Evolutionary conservation across 2,797 vertebrate species (phyloP), one percentile per base, ranked within the genome.

Genomic region (Neoniphon sammara): DNA sequence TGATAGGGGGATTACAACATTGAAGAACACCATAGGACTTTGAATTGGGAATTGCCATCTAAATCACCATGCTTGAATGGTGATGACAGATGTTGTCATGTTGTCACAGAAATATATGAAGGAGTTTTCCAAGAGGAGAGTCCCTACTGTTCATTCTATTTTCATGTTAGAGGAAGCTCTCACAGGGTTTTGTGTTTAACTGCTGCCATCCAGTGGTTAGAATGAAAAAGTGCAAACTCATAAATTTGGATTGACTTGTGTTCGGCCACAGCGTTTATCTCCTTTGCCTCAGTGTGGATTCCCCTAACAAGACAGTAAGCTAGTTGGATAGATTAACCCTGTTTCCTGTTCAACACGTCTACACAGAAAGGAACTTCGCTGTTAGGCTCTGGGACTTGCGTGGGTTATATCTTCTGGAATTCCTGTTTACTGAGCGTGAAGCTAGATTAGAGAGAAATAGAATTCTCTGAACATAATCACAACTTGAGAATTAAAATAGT

Each of bases 151-250:
- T 56, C 25, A 56, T 17, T 31, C 54, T 62, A 1, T 3, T 5
- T 62, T 21, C 15, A n/a, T 47, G 58, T 5, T 25, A 12, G 6
- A 46, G 25, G 4, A 27, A 27, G 25, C 8, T 20, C n/a, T 59
- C 7, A 39, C 8, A 7, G 46, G 39, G 44, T 20, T 30, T 23
- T 42, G 21, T 50, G 25, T 31, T 8, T 34, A 6, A 56, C 49
- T 87, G 59, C 81, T 80, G 5, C 80, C 83, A 73, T 50, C 83
- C 66, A 71, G 69, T 71, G 86, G 70, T 49, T 18, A 18, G 8
- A 50, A 62, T 25, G 17, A 27, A 5, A 36, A 84, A 62, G 18
- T 77, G 7, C 65, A 66, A 46, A 50, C 55, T 69, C 27, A 36
- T 59, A 21, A 2, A 9, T 56, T 63, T 9, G 27, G 34, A 47